Conservation (phyloP, 2,113 vertebrate species). For the Lepus europaeus region DNA sequence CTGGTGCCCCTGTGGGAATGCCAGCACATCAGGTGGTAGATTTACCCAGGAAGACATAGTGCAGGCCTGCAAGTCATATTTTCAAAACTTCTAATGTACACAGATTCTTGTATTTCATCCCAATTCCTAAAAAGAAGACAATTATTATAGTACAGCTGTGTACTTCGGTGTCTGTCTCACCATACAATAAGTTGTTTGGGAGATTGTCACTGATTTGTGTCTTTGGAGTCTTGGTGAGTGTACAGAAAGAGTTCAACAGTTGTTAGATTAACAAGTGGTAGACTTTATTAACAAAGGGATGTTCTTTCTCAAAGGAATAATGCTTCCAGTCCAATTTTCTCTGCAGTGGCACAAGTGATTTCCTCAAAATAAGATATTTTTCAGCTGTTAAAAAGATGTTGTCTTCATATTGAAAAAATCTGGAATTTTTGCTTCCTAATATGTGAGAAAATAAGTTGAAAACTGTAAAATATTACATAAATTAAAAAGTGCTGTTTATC, state of each 20-base stretch:
- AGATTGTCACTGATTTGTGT: background rate
- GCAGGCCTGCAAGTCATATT: background rate
- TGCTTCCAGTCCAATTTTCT: background rate
- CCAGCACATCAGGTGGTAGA: too few relatives aligned
- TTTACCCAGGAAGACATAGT: too few relatives aligned
- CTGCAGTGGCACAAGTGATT: background rate
- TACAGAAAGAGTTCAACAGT: background rate
- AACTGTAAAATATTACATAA: background rate
- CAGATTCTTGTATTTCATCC: background rate
- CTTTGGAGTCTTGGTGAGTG: background rate
- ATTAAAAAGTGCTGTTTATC: background rate
- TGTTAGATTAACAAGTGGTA: constrained; percentile 17
- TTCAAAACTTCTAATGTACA: background rate
- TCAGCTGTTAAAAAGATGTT: constrained; percentile 8
- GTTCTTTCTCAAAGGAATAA: constrained; percentile 5
- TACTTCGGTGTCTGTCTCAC: background rate
- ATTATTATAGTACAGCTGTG: background rate
- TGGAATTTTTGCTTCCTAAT: background rate
- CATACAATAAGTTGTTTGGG: background rate
- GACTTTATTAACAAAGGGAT: constrained; percentile 17
- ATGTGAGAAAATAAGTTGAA: constrained; percentile 30
- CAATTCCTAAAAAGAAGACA: background rate
- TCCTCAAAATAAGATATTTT: constrained; percentile 51
- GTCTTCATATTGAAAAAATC: background rate
- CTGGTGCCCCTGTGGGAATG: too few relatives aligned